These are phyloP conservation scores for Agapetus fuscipes DNA, from an alignment of 2,888 invertebrate genomes.

Conservation along the genomic window DNA sequence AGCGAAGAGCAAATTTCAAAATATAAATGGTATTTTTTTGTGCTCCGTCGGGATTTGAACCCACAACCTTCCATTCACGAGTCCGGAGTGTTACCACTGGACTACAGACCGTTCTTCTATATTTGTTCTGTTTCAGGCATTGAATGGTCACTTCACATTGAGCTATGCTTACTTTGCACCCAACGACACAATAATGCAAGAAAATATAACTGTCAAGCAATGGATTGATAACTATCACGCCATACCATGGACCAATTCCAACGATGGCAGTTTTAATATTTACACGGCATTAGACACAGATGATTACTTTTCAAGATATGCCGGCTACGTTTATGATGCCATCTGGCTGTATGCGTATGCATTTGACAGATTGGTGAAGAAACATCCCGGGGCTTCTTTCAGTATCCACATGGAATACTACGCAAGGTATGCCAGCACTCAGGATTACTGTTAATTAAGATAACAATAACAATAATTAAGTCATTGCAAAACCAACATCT, in stretches of 20 bases:
- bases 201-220: conserved; percentile 51
- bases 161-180: conserved; percentile 58
- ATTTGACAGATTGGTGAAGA: conserved; percentile 51
- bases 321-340: conserved; percentile 71
- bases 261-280: conserved; percentile 9
- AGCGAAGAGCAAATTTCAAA: too few relatives aligned
- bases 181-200: conserved; percentile 50
- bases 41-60: too few relatives aligned
- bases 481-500: too few relatives aligned
- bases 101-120: too few relatives aligned
- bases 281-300: conserved; percentile 14
- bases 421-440: background rate
- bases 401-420: conserved; percentile 33
- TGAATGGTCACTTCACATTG: conserved; percentile 63
- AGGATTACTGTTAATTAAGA: background rate
- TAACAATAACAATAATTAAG: too few relatives aligned
- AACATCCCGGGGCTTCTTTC: conserved; percentile 48
- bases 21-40: too few relatives aligned
- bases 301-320: conserved; percentile 49
- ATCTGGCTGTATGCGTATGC: conserved; percentile 73
- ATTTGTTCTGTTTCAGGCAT: conserved; percentile 41
- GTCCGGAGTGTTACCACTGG: too few relatives aligned
- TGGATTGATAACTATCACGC: conserved; percentile 46
- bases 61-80: too few relatives aligned
- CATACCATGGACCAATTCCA: conserved; percentile 12